These are phyloP conservation scores for Habroteleia sp. DNA, from an alignment of 2,888 invertebrate genomes.

Conservation along the genomic window DNA sequence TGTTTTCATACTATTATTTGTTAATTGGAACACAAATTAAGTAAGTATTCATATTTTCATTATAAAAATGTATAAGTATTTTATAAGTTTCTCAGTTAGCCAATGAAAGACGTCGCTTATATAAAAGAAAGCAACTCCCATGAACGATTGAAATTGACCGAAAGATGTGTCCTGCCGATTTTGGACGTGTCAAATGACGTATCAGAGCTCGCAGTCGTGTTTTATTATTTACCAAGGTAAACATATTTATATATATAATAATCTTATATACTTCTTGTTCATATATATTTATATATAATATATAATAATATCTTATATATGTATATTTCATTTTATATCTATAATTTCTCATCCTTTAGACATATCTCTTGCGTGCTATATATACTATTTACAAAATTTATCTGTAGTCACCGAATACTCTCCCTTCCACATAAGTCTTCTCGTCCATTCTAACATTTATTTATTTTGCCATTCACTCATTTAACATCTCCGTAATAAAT, in stretches of 20 bases:
- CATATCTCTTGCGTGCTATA: conserved; percentile 75
- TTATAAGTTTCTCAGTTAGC: background rate
- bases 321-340: conserved; percentile 79
- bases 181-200: conserved; percentile 62
- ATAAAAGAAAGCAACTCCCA: conserved; percentile 8
- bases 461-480: conserved; percentile 54
- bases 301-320: conserved; percentile 80
- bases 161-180: conserved; percentile 4
- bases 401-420: conserved; percentile 71
- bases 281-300: conserved; percentile 68
- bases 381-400: conserved; percentile 78
- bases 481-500: conserved; percentile 61
- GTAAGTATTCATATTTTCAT: too few relatives aligned
- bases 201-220: conserved; percentile 75
- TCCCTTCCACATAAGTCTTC: conserved; percentile 53
- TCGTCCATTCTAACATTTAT: conserved; percentile 63
- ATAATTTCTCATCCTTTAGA: conserved; percentile 74
- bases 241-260: conserved; percentile 72
- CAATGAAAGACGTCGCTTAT: conserved; percentile 12
- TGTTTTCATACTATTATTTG: too few relatives aligned
- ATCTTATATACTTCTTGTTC: conserved; percentile 71
- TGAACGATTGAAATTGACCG: conserved; percentile 6
- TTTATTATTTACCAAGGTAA: conserved; percentile 80
- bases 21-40: too few relatives aligned
- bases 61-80: too few relatives aligned